Base-by-base conservation (phyloP, 1,140 invertebrate species). In the Dendrolimus punctatus region DNA sequence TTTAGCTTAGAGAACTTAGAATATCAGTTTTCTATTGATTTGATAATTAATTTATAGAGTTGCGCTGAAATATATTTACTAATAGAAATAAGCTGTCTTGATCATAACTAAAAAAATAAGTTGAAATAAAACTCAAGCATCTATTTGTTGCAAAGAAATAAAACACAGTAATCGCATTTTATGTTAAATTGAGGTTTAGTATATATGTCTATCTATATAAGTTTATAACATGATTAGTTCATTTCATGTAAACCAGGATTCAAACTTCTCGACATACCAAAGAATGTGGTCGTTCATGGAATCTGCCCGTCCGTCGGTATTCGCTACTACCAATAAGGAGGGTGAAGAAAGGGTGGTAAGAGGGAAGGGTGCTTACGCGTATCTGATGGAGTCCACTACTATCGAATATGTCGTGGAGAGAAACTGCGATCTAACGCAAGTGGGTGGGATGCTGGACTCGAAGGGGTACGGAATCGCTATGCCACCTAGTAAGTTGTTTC, bases 271-370 rank as follows among this genome's bases (percentile, higher is more conserved):
- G 6, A 96, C 95, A 6, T 96, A 97, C 83, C 93, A 96, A 83
- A 88, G 93, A 44, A 97, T 97, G 95, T 97, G 95, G 95, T 93
- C 94, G 2, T 95, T 95, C 65, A 98, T 97, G 95, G 94, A 96
- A 75, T 95, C 93, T 0, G 91, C 94, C 8, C 88, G 93, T 46
- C 95, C 95, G 0, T 91, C 93, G 0, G 95, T 96, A 8, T 97
- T 98, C 76, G 95, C 95, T 3, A 89, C 90, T 49, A 95, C 91
- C 62, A 97, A 96, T 78, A 90, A 91, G 5, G 95, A 97, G 79
- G 96, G 96, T 0, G 94, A 97, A 2, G 93, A 96, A 23, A 87
- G 94, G 39, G 96, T 97, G 0, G 89, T 94, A 41, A 92, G 95
- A 71, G 94, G 92, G 5, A 94, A 94, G 71, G 96, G 96, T 46